Conservation (phyloP, 2,113 vertebrate genomes). For the Onychostruthus taczanowskii region DNA sequence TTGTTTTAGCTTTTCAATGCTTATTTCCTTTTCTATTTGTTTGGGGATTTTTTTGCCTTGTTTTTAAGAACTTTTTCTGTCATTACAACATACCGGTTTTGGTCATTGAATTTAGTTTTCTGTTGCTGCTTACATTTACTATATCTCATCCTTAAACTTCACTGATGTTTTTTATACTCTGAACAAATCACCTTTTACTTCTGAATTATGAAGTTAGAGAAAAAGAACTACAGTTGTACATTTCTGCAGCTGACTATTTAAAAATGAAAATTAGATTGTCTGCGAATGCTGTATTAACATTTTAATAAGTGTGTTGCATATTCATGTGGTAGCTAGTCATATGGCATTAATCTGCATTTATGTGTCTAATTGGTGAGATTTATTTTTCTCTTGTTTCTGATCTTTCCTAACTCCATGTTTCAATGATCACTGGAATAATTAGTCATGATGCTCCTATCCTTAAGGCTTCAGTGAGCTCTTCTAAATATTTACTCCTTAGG, state of each 20-base stretch:
- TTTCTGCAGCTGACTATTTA: background rate
- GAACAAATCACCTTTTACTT: background rate
- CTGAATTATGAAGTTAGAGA: background rate
- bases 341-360: slow-evolving; percentile 23
- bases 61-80: background rate
- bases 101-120: background rate
- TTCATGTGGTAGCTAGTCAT: background rate
- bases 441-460: background rate
- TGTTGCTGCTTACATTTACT: background rate
- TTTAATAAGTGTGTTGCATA: background rate
- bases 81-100: background rate
- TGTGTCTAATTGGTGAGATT: background rate
- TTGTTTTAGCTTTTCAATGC: background rate
- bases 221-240: background rate
- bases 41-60: background rate
- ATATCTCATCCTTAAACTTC: background rate
- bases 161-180: background rate
- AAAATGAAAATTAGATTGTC: background rate
- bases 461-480: background rate
- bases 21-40: background rate
- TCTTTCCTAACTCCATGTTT: background rate
- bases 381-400: slow-evolving; percentile 7
- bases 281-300: background rate
- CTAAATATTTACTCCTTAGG: slow-evolving; percentile 19
- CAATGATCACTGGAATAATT: background rate